These are phyloP conservation scores for Cataglyphis albicans DNA, from an alignment of 2,888 invertebrate species.

Conservation along the genomic window DNA sequence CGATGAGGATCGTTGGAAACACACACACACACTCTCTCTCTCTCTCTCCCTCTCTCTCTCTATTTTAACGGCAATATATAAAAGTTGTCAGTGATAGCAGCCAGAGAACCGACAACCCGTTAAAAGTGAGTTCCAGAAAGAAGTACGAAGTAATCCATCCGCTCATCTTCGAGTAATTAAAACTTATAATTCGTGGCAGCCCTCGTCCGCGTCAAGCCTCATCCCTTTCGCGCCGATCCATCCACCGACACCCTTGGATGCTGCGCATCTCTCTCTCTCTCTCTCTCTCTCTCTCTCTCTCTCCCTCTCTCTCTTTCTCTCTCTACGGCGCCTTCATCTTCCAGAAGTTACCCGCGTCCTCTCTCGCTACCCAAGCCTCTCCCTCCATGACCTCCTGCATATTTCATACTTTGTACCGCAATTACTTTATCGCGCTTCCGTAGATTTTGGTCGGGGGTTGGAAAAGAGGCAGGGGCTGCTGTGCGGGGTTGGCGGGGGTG, in stretches of 20 bases:
- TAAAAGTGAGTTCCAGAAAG: slow-evolving; percentile 74
- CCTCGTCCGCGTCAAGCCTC: slow-evolving; percentile 61
- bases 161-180: slow-evolving; percentile 83
- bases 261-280: slow-evolving; percentile 47
- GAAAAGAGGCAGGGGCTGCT: slow-evolving; percentile 34
- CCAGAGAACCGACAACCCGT: slow-evolving; percentile 66
- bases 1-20: slow-evolving; percentile 16
- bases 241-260: slow-evolving; percentile 59
- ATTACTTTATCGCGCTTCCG: slow-evolving; percentile 79
- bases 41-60: slow-evolving; percentile 12
- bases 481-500: slow-evolving; percentile 43
- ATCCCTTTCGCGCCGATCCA: slow-evolving; percentile 52
- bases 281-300: slow-evolving; percentile 37
- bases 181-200: slow-evolving; percentile 82
- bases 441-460: slow-evolving; percentile 71
- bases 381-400: slow-evolving; percentile 74
- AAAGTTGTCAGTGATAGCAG: slow-evolving; percentile 62
- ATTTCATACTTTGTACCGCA: slow-evolving; percentile 79
- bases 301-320: slow-evolving; percentile 35
- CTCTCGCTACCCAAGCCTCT: background rate
- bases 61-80: slow-evolving; percentile 61
- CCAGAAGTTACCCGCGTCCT: slow-evolving; percentile 53
- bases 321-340: slow-evolving; percentile 59
- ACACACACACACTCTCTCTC: background rate
- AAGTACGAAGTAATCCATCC: slow-evolving; percentile 81